Base-by-base conservation (phyloP, 1,140 invertebrate species). In the Elysia chlorotica region DNA sequence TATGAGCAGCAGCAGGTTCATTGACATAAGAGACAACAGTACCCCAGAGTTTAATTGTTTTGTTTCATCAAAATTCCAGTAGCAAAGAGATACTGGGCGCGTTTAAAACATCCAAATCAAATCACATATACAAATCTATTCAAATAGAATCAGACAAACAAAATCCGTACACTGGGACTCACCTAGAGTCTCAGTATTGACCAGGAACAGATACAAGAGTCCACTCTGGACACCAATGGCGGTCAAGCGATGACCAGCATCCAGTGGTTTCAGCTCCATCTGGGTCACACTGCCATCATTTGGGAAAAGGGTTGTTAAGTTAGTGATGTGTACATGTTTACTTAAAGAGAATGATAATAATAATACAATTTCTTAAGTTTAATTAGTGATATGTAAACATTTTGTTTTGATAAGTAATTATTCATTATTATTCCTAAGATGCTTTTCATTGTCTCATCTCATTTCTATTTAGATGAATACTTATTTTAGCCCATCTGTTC, bases 151-250 rank as follows among this genome's bases (percentile, higher is more conserved):
- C n/a, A n/a, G n/a, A n/a, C n/a, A n/a, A n/a, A n/a, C n/a, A n/a
- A n/a, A n/a, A n/a, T n/a, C n/a, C n/a, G n/a, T 48, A n/a, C 41
- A 10, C n/a, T 48, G 41, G 41, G 10, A 68, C 65, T 86, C 88
- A 84, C 81, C 77, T 59, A 88, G 84, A 33, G 85, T 88, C 74
- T 83, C 78, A 1, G 88, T 84, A 77, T 91, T 86, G 6, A 92
- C 88, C 73, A 90, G 80, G 36, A 88, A 81, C 19, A 92, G 78
- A 79, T 87, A 87, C 10, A 92, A 86, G 63, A 89, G 85, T 23
- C 92, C 92, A 89, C 90, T 90, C 85, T 92, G 90, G 85, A 91
- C 91, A 6, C 90, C 91, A 67, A 91, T 82, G n/a, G 89, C 90
- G 28, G 91, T 90, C 41, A 92, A 73, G 76, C 90, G 91, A 75